Evolutionary conservation across 1,140 invertebrate genomes (phyloP), one percentile per base, ranked within the genome.

Genomic region (Diabrotica virgifera): DNA sequence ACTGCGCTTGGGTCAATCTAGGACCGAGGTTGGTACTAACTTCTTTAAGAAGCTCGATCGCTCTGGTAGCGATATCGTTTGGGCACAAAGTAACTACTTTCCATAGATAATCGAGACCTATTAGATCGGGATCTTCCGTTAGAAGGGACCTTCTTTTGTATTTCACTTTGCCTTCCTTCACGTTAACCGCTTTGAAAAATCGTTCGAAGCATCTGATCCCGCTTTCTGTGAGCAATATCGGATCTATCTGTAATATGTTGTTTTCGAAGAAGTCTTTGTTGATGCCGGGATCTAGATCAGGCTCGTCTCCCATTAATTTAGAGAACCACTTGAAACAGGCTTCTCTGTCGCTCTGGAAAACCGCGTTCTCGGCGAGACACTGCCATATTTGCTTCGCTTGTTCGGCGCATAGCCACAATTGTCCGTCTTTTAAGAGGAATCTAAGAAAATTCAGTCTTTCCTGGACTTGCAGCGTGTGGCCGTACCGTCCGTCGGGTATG

Each of bases 311-410:
- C 95, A 98, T 98, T 58, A 98, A 81, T 82, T 98, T 96, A n/a
- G 95, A 95, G 82, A 98, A 98, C 96, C 96, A 98, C 74, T 95
- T 94, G 81, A 98, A 99, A 81, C 96, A 98, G 5, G 95, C 92
- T 80, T 99, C 96, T 52, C 96, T 85, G 80, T 99, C 97, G 5
- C 89, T 89, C 5, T 89, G 81, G 79, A 96, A 97, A 2, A 96
- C 94, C 6, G 95, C 94, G 75, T 90, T 91, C 78, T 97, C 95
- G 10, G 95, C 95, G 54, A 99, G 82, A 80, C 94, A 97, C 71
- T 94, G 89, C 97, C 97, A 99, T 70, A 99, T 97, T 84, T 96
- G 93, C 79, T 95, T 94, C 2, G 96, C 96, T 84, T 98, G 96
- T 76, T 95, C 92, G 24, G 94, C 92, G 81, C 95, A 97, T 56